phyloP scores from a whole-genome alignment of 2,888 invertebrate species.

The Oscheius sp. region DNA sequence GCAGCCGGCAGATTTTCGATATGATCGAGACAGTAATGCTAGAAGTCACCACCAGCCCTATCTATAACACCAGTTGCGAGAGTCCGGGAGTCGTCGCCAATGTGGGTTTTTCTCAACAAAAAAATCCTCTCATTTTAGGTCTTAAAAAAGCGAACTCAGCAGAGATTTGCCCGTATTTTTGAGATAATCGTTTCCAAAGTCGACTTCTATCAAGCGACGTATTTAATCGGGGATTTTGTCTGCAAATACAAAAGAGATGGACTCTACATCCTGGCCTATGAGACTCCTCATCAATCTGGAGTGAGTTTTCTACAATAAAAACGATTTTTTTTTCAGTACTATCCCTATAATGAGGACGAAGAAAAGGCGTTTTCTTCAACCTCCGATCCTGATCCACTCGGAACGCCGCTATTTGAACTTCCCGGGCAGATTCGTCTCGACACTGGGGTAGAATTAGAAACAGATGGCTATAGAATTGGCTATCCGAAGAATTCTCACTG shows the following conservation, averaged over 20 bases:
- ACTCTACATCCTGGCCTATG: background rate
- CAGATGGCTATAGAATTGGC: background rate
- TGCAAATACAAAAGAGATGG: background rate
- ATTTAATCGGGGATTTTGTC: slow-evolving; percentile 2
- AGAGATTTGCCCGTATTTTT: slow-evolving; percentile 7
- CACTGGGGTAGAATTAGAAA: background rate
- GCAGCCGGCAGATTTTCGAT: slow-evolving; percentile 3
- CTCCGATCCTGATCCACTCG: background rate
- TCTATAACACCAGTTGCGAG: slow-evolving; percentile 8
- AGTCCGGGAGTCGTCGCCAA: slow-evolving; percentile 8
- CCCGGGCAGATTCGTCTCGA: background rate
- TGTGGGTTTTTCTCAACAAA: background rate
- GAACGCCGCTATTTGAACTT: background rate
- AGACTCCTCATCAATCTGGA: slow-evolving; percentile 1
- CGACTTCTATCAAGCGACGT: background rate
- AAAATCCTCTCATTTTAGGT: background rate
- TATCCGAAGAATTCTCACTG: background rate
- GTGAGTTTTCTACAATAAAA: background rate
- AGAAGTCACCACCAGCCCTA: slow-evolving; percentile 1
- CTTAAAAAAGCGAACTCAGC: slow-evolving; percentile 8
- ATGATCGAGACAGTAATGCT: background rate
- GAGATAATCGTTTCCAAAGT: slow-evolving; percentile 7
- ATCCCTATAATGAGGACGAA: background rate
- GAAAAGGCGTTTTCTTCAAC: background rate
- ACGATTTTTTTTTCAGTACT: background rate